A percentile compares a stretch with the other conserved stretches of the same genome.
phyloP scores from a whole-genome alignment of 2,113 vertebrate genomes.

The Pitta sordida region DNA sequence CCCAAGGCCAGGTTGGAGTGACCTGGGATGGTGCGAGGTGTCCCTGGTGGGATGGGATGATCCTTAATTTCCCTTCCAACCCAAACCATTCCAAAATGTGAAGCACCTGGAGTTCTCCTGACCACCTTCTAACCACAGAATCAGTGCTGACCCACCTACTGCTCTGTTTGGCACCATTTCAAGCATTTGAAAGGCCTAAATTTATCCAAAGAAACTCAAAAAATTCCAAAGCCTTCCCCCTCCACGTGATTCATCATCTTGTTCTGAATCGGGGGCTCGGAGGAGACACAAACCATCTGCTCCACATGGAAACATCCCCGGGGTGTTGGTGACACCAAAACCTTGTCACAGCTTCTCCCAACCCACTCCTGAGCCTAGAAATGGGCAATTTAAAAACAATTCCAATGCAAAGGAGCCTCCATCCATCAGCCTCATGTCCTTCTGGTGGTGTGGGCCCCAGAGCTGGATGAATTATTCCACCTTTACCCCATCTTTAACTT shows the following conservation, averaged over 20 bases:
- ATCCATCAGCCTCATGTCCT: neutral
- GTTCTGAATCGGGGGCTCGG: neutral
- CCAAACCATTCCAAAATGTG: neutral
- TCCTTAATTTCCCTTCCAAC: neutral
- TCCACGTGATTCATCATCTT: neutral
- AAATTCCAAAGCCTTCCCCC: neutral
- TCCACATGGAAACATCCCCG: rapidly evolving
- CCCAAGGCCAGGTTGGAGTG: neutral
- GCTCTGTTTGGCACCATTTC: neutral
- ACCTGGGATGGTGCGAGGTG: neutral
- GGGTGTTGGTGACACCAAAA: neutral
- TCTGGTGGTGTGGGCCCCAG: neutral
- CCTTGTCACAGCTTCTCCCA: neutral
- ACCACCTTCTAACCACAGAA: neutral
- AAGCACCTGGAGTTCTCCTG: neutral
- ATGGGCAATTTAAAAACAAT: neutral
- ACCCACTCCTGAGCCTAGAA: neutral
- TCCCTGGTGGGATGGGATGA: neutral
- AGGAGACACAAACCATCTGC: neutral
- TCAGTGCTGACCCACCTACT: neutral
- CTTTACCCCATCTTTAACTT: neutral
- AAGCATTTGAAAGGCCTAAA: neutral
- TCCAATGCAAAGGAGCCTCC: neutral
- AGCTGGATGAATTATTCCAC: neutral
- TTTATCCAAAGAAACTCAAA: neutral